Percentiles rank a stretch among this genome's conserved stretches.
Conservation (phyloP, 2,797 vertebrate species). For the Lithobates pipiens region DNA sequence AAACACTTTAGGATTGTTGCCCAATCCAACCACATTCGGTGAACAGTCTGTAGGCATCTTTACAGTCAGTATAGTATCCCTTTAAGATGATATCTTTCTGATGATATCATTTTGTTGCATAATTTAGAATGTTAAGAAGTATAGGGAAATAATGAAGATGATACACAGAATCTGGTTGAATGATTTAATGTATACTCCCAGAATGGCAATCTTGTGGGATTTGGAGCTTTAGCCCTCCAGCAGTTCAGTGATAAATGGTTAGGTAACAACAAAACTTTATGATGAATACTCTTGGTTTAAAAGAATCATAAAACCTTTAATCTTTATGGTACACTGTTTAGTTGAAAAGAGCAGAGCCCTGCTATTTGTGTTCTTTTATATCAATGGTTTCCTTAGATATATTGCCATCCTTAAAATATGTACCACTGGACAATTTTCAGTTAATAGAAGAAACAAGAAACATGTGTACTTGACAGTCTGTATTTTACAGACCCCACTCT, state of each 20-base stretch:
- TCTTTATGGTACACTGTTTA: slow-evolving; percentile 46
- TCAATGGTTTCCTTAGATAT: slow-evolving; percentile 46
- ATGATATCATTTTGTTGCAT: neutral
- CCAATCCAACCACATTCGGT: no score
- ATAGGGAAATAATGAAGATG: slow-evolving; percentile 33
- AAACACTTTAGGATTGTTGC: no score
- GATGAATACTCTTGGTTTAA: slow-evolving; percentile 41
- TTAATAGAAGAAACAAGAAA: slow-evolving; percentile 50
- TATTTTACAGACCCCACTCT: slow-evolving; percentile 45
- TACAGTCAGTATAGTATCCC: neutral
- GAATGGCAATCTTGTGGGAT: slow-evolving; percentile 34
- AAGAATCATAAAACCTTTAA: slow-evolving; percentile 54
- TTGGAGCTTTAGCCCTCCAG: slow-evolving; percentile 25
- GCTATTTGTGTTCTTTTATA: slow-evolving; percentile 26
- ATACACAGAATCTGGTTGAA: slow-evolving; percentile 16
- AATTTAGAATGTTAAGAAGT: neutral
- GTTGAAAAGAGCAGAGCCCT: slow-evolving; percentile 26
- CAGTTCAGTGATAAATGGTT: slow-evolving; percentile 53
- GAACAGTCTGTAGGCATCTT: no score
- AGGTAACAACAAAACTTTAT: slow-evolving; percentile 44
- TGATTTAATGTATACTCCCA: slow-evolving; percentile 37
- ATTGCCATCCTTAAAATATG: slow-evolving; percentile 42
- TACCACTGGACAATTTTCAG: slow-evolving; percentile 27
- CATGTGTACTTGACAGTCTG: slow-evolving; percentile 48
- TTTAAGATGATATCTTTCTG: neutral